Conservation (phyloP, 2,797 vertebrate species). For the Parauchenoglanis punctatus region DNA sequence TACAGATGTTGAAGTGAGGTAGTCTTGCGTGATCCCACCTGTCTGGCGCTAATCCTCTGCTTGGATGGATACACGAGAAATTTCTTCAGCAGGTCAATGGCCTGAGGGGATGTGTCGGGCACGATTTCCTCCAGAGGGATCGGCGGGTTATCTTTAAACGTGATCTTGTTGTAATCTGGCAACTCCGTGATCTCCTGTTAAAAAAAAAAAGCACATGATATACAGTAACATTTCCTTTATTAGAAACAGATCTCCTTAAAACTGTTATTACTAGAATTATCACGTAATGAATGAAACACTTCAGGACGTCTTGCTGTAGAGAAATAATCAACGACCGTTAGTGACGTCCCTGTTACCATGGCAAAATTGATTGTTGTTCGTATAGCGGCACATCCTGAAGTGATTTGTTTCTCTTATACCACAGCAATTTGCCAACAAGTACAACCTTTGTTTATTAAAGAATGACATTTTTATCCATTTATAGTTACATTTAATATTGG, state of each 20-base stretch:
- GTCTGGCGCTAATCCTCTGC: slow-evolving; percentile 76
- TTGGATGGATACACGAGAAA: slow-evolving; percentile 86
- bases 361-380: not conserved
- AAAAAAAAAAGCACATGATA: not conserved
- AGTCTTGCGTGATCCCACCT: slow-evolving; percentile 71
- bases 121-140: slow-evolving; percentile 86
- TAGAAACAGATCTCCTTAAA: not conserved
- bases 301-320: not conserved
- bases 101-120: slow-evolving; percentile 82
- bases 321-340: not conserved
- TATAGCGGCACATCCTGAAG: not conserved
- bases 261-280: not conserved
- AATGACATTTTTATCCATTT: not conserved
- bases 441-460: not conserved
- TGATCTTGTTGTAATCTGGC: slow-evolving; percentile 92
- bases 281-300: not conserved
- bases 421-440: not conserved
- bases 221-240: not conserved
- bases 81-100: slow-evolving; percentile 79
- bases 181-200: slow-evolving; percentile 83
- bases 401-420: not conserved
- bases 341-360: not conserved
- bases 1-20: not conserved
- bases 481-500: not conserved
- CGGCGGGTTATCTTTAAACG: slow-evolving; percentile 86